Evolutionary conservation across 2,888 invertebrate species (phyloP).

Genomic region (Phaedon cochleariae): DNA sequence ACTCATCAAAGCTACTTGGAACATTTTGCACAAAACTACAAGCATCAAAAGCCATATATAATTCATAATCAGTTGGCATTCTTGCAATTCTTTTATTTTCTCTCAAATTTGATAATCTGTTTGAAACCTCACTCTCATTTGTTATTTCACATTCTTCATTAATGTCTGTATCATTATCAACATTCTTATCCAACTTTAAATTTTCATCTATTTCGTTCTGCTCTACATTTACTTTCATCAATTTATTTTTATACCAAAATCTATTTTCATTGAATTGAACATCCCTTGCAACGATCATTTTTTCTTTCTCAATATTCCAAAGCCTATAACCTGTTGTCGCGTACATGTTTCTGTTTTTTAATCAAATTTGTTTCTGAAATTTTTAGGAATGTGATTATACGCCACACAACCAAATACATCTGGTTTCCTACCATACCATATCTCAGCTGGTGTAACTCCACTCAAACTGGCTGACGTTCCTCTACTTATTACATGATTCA

Average conservation of each 20-base stretch:
- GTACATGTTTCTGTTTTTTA: slow-evolving; percentile 31
- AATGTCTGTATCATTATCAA: background rate
- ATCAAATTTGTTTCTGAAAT: slow-evolving; percentile 23
- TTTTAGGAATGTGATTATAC: slow-evolving; percentile 17
- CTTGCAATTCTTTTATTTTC: slow-evolving; percentile 16
- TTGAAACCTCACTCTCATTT: background rate
- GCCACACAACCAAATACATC: slow-evolving; percentile 29
- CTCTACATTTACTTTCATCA: background rate
- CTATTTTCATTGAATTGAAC: slow-evolving; percentile 11
- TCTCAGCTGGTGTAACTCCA: slow-evolving; percentile 26
- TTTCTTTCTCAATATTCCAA: slow-evolving; percentile 24
- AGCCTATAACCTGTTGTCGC: slow-evolving; percentile 32
- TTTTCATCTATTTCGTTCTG: background rate
- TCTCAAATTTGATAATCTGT: slow-evolving; percentile 5
- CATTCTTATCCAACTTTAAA: background rate
- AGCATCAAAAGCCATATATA: slow-evolving; percentile 40
- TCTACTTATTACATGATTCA: slow-evolving; percentile 10
- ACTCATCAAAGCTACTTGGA: slow-evolving; percentile 28
- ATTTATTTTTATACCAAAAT: slow-evolving; percentile 21
- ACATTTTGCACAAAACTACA: slow-evolving; percentile 32
- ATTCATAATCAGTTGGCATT: slow-evolving; percentile 34
- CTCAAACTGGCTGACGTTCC: slow-evolving; percentile 5
- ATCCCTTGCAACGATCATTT: background rate
- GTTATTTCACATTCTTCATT: background rate
- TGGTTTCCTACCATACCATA: slow-evolving; percentile 29